Evolutionary conservation across 2,888 invertebrate species (phyloP).

Genomic region (Tricholauxania praeusta): DNA sequence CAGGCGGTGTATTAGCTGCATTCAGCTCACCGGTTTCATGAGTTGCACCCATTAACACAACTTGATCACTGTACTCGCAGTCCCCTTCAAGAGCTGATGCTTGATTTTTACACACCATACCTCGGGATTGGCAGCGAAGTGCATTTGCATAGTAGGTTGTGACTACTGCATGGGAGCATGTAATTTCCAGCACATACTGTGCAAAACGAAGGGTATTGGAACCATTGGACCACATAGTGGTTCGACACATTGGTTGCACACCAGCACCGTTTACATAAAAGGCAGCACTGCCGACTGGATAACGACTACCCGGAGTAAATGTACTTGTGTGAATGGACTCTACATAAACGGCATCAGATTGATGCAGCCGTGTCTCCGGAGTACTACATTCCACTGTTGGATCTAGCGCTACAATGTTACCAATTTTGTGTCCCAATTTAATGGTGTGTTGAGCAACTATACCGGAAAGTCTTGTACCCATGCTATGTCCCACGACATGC

Average conservation of each 20-base stretch:
- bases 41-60: conserved; percentile 12
- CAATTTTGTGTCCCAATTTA: conserved; percentile 3
- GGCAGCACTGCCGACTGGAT: not conserved
- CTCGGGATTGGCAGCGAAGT: not conserved
- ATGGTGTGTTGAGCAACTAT: not conserved
- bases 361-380: not conserved
- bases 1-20: not conserved
- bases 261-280: conserved; percentile 11
- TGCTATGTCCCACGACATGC: not conserved
- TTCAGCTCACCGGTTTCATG: not conserved
- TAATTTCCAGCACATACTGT: not conserved
- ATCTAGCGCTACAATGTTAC: conserved; percentile 7
- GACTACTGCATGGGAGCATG: not conserved
- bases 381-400: not conserved
- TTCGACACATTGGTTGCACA: not conserved
- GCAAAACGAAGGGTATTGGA: not conserved
- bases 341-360: not conserved
- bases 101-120: not conserved
- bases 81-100: not conserved
- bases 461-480: not conserved
- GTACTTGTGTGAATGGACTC: not conserved
- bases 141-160: conserved; percentile 8
- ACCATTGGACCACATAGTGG: conserved; percentile 2
- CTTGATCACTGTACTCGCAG: not conserved
- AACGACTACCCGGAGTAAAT: not conserved